Base-by-base conservation (phyloP, 2,113 vertebrate species). In the Symphodus melops region DNA sequence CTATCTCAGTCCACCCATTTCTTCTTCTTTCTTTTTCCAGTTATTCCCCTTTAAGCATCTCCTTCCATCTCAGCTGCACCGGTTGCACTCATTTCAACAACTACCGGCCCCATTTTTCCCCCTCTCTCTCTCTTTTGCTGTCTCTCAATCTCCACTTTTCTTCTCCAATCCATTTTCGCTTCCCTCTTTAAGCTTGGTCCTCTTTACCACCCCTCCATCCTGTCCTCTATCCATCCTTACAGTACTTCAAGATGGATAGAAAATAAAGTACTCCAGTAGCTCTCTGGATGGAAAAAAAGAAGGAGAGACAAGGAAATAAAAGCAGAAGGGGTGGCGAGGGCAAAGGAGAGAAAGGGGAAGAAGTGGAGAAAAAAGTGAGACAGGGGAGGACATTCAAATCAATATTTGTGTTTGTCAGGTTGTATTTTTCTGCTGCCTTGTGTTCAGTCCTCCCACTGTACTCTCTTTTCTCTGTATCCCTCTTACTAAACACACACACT, bases 371-470 rank as follows among this genome's bases (percentile, higher is more conserved):
- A 33, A 69, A 28, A 68, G 39, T 61, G 53, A 75, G 58, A 81
- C 37, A 44, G 53, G 75, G 48, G 68, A 75, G 61, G 70, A 72
- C 58, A 81, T 84, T 89, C 75, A 88, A 90, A 91, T 90, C 88
- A 88, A 91, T 91, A 86, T 89, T 74, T 82, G 68, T 89, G 78
- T 86, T 87, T 86, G 77, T 89, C 76, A 86, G 84, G 84, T 85
- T 86, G 77, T 83, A 72, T 85, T 85, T 89, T 86, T 78, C 72
- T 76, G 72, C 54, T 61, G 65, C 66, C 72, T 73, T 2, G 42
- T 69, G 54, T 77, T 79, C 49, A 64, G 69, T 61, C 75, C 58
- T 13, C 49, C 39, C 42, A 65, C 41, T 36, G 37, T 52, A 60
- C 74, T 72, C 58, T 66, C 69, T 72, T 57, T 42, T 68, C 28